Conservation (phyloP, 1,140 invertebrate genomes). For the Hyphantria cunea region DNA sequence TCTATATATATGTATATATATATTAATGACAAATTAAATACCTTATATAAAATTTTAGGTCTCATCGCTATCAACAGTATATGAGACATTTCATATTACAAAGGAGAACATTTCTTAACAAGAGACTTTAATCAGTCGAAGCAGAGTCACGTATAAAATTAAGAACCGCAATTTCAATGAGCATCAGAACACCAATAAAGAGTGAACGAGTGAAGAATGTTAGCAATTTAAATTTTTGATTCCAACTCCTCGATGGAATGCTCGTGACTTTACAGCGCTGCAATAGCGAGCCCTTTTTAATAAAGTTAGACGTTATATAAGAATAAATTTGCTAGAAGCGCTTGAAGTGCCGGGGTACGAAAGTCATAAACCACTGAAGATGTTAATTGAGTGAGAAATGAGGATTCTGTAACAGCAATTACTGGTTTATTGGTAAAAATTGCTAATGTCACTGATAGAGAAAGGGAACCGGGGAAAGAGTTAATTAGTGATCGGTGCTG, state of each 20-base stretch:
- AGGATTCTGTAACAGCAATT: slow-evolving; percentile 58
- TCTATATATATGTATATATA: too few species aligned
- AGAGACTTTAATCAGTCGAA: slow-evolving; percentile 22
- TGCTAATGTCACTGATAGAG: slow-evolving; percentile 51
- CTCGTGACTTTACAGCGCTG: slow-evolving; percentile 56
- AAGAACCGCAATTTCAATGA: slow-evolving; percentile 47
- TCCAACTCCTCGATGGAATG: slow-evolving; percentile 47
- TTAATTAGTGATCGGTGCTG: slow-evolving; percentile 16
- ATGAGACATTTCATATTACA: too few species aligned
- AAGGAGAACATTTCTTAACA: slow-evolving; percentile 6
- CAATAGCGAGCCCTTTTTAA: slow-evolving; percentile 57
- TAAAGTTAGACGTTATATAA: slow-evolving; percentile 57
- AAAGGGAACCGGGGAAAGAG: slow-evolving; percentile 8
- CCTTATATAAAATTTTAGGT: too few species aligned
- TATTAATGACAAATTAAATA: too few species aligned
- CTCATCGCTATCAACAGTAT: too few species aligned
- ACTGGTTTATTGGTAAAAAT: slow-evolving; percentile 67
- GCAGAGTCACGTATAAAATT: slow-evolving; percentile 36
- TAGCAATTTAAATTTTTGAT: slow-evolving; percentile 76
- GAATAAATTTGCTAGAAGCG: slow-evolving; percentile 50
- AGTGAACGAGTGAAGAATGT: slow-evolving; percentile 63
- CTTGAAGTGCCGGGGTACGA: slow-evolving; percentile 25
- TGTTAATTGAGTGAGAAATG: slow-evolving; percentile 66
- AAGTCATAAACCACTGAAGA: slow-evolving; percentile 52
- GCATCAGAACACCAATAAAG: slow-evolving; percentile 57